phyloP scores from a whole-genome alignment of 2,113 vertebrate species.

The Camelus dromedarius region DNA sequence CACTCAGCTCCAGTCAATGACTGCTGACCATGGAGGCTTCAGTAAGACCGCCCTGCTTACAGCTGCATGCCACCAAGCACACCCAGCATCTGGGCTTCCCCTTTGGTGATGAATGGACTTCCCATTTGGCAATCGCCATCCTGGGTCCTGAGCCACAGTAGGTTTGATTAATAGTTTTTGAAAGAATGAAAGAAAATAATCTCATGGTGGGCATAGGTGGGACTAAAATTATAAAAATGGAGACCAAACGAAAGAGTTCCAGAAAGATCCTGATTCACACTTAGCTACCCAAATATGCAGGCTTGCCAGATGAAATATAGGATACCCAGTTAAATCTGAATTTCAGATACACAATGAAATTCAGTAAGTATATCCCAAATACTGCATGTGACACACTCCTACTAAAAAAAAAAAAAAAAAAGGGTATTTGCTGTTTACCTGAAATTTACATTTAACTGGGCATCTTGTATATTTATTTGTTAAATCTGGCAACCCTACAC shows the following conservation, averaged over 20 bases:
- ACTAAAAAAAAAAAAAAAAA: neutral
- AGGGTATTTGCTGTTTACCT: neutral
- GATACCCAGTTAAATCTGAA: neutral
- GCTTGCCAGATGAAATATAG: neutral
- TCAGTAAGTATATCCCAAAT: neutral
- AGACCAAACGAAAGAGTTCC: neutral
- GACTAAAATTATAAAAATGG: neutral
- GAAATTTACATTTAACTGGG: conserved; percentile 39
- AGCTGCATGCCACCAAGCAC: neutral
- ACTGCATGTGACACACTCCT: neutral
- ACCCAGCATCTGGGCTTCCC: neutral
- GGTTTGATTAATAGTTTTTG: neutral
- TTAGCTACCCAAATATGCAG: neutral
- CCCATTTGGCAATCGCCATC: too few relatives aligned
- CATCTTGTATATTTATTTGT: conserved; percentile 24
- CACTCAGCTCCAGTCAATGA: neutral
- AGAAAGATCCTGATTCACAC: neutral
- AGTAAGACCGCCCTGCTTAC: neutral
- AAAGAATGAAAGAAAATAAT: conserved; percentile 2
- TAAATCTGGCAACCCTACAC: conserved; percentile 23
- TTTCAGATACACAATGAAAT: conserved; percentile 22
- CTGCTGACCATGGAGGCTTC: neutral
- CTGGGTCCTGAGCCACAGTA: neutral
- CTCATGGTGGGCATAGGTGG: neutral
- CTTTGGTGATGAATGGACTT: too few relatives aligned